Conservation (phyloP, 1,140 invertebrate genomes). For the Holotrichia oblita region DNA sequence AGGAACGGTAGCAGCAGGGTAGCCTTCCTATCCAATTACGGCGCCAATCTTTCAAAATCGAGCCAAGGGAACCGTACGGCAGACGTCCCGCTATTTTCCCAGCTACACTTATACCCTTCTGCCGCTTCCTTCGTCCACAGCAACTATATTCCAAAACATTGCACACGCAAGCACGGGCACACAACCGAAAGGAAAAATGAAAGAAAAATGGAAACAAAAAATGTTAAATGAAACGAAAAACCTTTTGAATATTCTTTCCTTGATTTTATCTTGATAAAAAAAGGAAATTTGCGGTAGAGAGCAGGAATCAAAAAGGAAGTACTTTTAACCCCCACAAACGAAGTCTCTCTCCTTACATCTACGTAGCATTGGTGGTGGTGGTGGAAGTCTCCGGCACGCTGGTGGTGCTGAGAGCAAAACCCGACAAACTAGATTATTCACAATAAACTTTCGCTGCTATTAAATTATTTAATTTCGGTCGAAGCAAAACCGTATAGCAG, state of each 20-base stretch:
- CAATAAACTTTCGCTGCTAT: slow-evolving; percentile 63
- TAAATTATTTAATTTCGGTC: slow-evolving; percentile 63
- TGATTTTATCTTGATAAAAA: neutral
- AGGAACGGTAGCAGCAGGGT: slow-evolving; percentile 30
- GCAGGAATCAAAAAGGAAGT: no score
- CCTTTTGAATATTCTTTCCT: neutral
- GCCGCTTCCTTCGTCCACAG: neutral
- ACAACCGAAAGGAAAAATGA: neutral
- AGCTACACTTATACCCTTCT: neutral
- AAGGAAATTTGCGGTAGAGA: no score
- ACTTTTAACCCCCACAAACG: no score
- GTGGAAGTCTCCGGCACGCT: neutral
- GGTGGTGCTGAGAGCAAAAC: slow-evolving; percentile 37
- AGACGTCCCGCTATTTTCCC: neutral
- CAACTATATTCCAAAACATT: neutral
- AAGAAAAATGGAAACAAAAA: neutral
- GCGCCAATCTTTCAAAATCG: slow-evolving; percentile 48
- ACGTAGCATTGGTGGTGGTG: neutral
- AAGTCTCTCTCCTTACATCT: no score
- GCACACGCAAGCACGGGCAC: neutral
- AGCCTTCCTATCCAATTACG: slow-evolving; percentile 50
- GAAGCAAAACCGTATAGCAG: slow-evolving; percentile 44
- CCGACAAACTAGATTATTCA: slow-evolving; percentile 61
- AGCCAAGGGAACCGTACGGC: slow-evolving; percentile 42
- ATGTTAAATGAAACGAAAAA: neutral